Evolutionary conservation across 2,888 invertebrate genomes (phyloP).

Genomic region (Cheilosia impressa): DNA sequence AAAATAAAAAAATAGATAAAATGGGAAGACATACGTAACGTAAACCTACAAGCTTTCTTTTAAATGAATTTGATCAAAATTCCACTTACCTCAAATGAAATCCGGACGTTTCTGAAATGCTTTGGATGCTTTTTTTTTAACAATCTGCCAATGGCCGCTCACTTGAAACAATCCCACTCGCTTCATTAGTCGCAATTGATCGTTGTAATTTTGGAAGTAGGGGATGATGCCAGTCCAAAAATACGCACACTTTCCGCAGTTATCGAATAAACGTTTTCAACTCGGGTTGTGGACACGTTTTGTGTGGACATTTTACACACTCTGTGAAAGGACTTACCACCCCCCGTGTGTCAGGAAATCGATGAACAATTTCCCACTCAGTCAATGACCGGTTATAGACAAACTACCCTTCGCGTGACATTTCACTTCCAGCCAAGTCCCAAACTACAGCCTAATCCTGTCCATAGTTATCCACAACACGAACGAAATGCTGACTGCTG

Average conservation of each 20-base stretch:
- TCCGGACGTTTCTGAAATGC: no score
- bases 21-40: no score
- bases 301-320: slow-evolving; percentile 38
- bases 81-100: no score
- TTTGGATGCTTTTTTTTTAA: background rate
- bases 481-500: slow-evolving; percentile 67
- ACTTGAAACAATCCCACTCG: slow-evolving; percentile 15
- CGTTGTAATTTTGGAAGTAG: background rate
- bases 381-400: slow-evolving; percentile 59
- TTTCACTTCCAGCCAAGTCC: slow-evolving; percentile 29
- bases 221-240: background rate
- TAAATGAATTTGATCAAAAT: no score
- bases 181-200: slow-evolving; percentile 45
- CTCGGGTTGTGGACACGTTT: slow-evolving; percentile 28
- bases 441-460: slow-evolving; percentile 12
- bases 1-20: no score
- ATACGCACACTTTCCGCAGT: background rate
- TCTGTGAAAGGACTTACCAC: background rate
- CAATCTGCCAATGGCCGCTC: background rate
- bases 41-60: no score
- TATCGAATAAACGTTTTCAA: slow-evolving; percentile 37
- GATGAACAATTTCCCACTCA: slow-evolving; percentile 54
- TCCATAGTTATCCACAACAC: slow-evolving; percentile 22
- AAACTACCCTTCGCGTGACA: slow-evolving; percentile 56
- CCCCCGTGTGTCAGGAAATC: slow-evolving; percentile 2